Percentiles rank a stretch among this genome's conserved stretches.
Evolutionary conservation across 2,113 vertebrate genomes (phyloP).

Genomic region (Cyphomyrus plagiostoma): DNA sequence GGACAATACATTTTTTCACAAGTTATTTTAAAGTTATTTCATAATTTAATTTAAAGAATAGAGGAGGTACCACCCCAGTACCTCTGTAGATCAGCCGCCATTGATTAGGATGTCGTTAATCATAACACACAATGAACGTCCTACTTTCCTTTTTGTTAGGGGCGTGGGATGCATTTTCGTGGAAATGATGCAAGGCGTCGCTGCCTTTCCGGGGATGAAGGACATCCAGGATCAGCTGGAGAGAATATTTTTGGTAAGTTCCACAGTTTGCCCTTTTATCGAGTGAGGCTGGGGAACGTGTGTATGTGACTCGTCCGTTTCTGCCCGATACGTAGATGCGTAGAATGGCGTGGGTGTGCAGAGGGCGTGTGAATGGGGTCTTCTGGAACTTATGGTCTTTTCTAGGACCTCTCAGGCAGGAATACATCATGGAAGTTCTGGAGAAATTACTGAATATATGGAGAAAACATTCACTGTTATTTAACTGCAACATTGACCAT

Average conservation of each 20-base stretch:
- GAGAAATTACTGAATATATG: not conserved
- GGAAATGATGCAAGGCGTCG: constrained; percentile 97
- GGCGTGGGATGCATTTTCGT: constrained; percentile 97
- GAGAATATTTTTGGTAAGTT: constrained; percentile 94
- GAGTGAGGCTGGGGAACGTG: not conserved
- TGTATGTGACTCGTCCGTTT: not conserved
- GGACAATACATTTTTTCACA: not conserved
- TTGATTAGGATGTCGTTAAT: not conserved
- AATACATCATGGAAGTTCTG: not conserved
- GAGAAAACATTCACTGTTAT: not conserved
- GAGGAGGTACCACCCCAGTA: not conserved
- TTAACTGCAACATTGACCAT: not conserved
- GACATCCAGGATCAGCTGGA: constrained; percentile 97
- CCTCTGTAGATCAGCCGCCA: not conserved
- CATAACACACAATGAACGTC: not conserved
- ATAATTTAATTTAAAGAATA: not conserved
- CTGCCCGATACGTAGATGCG: not conserved
- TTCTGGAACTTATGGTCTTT: not conserved
- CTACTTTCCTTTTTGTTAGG: constrained; percentile 53
- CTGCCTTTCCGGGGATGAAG: constrained; percentile 98
- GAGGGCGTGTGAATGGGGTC: not conserved
- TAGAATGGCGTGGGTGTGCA: too few species aligned
- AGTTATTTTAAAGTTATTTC: not conserved
- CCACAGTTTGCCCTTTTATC: not conserved
- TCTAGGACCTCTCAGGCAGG: not conserved